A percentile compares a stretch with the other conserved stretches of the same genome.
These are phyloP conservation scores for Bombus haemorrhoidalis DNA, from an alignment of 1,140 invertebrate genomes.

Conservation along the genomic window DNA sequence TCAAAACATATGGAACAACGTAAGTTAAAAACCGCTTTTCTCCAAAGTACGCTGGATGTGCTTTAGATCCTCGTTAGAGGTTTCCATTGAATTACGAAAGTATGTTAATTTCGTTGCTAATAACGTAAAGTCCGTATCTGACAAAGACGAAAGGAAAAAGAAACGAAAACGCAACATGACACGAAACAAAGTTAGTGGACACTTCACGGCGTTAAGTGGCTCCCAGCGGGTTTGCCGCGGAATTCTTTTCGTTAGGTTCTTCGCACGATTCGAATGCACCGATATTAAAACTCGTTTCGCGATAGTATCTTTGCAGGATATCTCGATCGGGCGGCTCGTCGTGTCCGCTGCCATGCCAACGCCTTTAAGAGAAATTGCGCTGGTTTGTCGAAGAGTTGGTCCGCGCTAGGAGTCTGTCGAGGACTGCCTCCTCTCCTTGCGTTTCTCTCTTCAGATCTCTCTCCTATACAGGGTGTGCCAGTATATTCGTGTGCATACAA, in stretches of 20 bases:
- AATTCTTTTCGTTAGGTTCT: constrained; percentile 28
- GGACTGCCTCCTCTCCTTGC: not conserved
- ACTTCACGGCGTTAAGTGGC: constrained; percentile 10
- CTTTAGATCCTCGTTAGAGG: too few species aligned
- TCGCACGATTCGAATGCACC: constrained; percentile 23
- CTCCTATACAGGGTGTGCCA: not conserved
- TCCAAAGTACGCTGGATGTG: too few species aligned
- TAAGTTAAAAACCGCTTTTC: not conserved
- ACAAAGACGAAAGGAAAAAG: not conserved
- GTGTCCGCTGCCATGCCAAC: constrained; percentile 40
- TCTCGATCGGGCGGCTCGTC: constrained; percentile 44
- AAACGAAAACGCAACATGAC: not conserved
- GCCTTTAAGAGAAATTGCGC: constrained; percentile 51
- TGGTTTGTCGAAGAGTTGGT: constrained; percentile 36
- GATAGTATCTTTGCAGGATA: constrained; percentile 43
- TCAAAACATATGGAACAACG: too few species aligned
- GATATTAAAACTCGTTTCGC: constrained; percentile 53
- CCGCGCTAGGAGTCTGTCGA: not conserved
- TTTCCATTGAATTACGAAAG: too few species aligned
- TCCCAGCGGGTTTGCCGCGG: not conserved
- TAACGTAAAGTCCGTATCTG: not conserved
- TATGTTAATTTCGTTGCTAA: not conserved
- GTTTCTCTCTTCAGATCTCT: not conserved
- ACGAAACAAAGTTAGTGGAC: not conserved
- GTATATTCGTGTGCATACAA: too few species aligned